These are phyloP conservation scores for Rapana venosa DNA, from an alignment of 2,888 invertebrate genomes.

Conservation along the genomic window DNA sequence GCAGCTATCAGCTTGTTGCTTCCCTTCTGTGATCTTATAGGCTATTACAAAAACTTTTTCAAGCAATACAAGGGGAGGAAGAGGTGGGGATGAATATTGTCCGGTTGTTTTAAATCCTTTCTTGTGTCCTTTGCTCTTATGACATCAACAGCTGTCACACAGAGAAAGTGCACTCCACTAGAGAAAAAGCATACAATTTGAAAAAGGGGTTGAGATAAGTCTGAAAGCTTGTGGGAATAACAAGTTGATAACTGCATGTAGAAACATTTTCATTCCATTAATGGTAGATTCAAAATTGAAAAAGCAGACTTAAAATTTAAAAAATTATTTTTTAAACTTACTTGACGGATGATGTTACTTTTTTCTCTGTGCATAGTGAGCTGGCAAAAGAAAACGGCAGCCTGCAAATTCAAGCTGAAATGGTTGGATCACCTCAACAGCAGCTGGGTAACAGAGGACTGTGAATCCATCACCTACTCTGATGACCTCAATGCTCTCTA, in stretches of 20 bases:
- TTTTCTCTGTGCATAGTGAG: neutral
- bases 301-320: neutral
- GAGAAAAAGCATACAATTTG: no score
- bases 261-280: neutral
- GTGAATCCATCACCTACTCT: conserved; percentile 81
- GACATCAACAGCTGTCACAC: no score
- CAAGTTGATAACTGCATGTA: neutral
- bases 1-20: no score
- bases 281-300: neutral
- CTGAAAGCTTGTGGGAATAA: neutral
- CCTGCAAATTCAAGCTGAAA: conserved; percentile 76
- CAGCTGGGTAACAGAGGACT: conserved; percentile 82
- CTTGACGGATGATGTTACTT: neutral
- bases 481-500: conserved; percentile 81
- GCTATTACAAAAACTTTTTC: no score
- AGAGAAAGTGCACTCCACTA: no score
- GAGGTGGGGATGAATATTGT: no score
- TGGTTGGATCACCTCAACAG: conserved; percentile 83
- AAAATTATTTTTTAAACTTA: neutral
- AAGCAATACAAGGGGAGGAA: no score
- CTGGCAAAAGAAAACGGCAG: conserved; percentile 45
- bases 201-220: neutral
- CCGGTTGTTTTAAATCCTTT: no score
- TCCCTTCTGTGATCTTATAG: no score
- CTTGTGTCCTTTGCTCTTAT: no score